phyloP scores from a whole-genome alignment of 1,140 invertebrate species.

The Drosophila sechellia region DNA sequence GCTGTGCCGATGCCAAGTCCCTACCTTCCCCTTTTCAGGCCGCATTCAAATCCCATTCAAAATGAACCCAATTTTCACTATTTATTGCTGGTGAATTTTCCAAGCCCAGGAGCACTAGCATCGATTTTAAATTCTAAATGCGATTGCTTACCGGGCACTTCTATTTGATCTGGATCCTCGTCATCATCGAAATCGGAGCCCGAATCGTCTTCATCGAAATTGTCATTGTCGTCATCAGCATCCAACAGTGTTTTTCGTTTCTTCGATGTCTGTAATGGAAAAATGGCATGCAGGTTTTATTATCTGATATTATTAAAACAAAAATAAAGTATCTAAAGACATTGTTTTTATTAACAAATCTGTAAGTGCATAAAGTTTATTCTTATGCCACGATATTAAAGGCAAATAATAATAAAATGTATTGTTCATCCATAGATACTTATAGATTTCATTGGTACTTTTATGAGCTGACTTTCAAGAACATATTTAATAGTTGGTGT shows the following conservation, averaged over 20 bases:
- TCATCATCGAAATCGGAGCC: slow-evolving; percentile 94
- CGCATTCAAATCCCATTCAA: slow-evolving; percentile 10
- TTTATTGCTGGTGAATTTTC: slow-evolving; percentile 1
- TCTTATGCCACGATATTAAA: no score
- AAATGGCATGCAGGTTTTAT: neutral
- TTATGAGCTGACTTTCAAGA: neutral
- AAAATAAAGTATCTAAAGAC: no score
- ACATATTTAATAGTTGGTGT: neutral
- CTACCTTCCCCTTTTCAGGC: neutral
- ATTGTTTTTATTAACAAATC: no score
- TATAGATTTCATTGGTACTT: no score
- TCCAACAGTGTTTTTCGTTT: slow-evolving; percentile 71
- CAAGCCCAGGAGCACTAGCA: neutral
- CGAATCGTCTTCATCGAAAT: slow-evolving; percentile 88
- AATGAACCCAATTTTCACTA: slow-evolving; percentile 23
- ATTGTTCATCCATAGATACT: no score
- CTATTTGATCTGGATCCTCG: slow-evolving; percentile 95
- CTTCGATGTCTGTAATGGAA: slow-evolving; percentile 65
- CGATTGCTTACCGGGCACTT: slow-evolving; percentile 91
- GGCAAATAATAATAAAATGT: no score
- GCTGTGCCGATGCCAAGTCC: neutral
- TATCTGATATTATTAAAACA: neutral
- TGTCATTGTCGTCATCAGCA: slow-evolving; percentile 67
- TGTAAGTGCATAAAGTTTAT: no score
- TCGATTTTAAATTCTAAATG: slow-evolving; percentile 2